Evolutionary conservation across 2,888 invertebrate genomes (phyloP).

Genomic region (Ganaspis brasiliensis): DNA sequence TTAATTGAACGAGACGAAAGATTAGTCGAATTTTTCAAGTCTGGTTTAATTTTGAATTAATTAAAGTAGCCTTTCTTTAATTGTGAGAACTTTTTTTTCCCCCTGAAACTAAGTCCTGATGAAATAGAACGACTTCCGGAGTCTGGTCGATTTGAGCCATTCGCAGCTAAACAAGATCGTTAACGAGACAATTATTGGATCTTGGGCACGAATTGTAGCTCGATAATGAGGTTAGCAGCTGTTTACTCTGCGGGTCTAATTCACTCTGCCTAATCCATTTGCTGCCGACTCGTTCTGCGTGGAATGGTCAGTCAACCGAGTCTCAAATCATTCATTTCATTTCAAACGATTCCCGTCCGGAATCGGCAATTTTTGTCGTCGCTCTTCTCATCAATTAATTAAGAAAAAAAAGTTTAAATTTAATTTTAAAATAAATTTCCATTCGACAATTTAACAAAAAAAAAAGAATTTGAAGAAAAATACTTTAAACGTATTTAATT

Average conservation of each 20-base stretch:
- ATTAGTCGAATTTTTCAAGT: not conserved
- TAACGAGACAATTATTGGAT: slow-evolving; percentile 57
- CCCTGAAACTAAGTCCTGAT: not conserved
- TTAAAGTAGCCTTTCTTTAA: slow-evolving; percentile 10
- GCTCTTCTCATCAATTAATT: too few relatives aligned
- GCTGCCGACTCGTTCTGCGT: slow-evolving; percentile 25
- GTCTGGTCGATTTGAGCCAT: slow-evolving; percentile 23
- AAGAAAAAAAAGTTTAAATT: too few relatives aligned
- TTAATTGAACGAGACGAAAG: too few relatives aligned
- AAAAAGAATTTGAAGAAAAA: too few relatives aligned
- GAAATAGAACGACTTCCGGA: slow-evolving; percentile 38
- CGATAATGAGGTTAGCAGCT: slow-evolving; percentile 58
- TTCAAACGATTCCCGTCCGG: not conserved
- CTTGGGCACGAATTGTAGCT: slow-evolving; percentile 14
- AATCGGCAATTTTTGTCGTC: too few relatives aligned
- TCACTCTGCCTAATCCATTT: slow-evolving; percentile 48
- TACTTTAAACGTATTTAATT: too few relatives aligned
- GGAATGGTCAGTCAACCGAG: slow-evolving; percentile 14
- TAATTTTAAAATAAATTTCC: too few relatives aligned
- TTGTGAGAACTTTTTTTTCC: slow-evolving; percentile 3
- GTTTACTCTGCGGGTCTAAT: slow-evolving; percentile 53
- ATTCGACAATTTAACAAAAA: too few relatives aligned
- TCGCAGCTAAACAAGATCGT: slow-evolving; percentile 42
- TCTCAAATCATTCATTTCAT: slow-evolving; percentile 29
- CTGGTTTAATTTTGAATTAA: slow-evolving; percentile 1